A percentile compares a stretch with the other conserved stretches of the same genome.
phyloP scores from a whole-genome alignment of 2,113 vertebrate genomes.

The Bothrops jararaca region DNA sequence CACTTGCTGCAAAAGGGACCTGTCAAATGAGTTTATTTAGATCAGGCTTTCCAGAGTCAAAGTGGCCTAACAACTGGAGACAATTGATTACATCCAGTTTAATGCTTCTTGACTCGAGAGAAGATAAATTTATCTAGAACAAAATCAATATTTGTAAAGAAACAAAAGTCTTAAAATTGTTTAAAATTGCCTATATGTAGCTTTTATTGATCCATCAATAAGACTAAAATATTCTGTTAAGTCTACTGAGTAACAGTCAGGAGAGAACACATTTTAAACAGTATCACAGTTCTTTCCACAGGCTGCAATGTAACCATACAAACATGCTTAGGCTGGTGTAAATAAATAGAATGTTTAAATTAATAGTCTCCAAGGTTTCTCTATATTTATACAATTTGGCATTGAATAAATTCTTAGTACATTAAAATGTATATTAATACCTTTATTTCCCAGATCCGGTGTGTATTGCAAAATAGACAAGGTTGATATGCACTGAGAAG shows the following conservation, averaged over 20 bases:
- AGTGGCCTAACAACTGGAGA: background rate
- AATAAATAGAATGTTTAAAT: background rate
- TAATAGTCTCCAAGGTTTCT: conserved; percentile 7
- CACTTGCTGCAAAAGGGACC: background rate
- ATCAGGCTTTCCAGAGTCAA: background rate
- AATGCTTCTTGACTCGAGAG: background rate
- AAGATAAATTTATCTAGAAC: background rate
- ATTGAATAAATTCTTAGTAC: conserved; percentile 19
- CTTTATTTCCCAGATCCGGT: conserved; percentile 35
- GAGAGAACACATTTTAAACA: conserved; percentile 1
- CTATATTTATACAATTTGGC: background rate
- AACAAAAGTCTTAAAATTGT: background rate
- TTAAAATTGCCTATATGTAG: background rate
- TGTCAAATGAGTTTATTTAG: background rate
- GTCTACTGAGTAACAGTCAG: background rate
- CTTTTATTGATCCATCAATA: conserved; percentile 21
- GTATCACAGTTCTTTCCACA: background rate
- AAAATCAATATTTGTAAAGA: background rate
- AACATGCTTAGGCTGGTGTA: fast-evolving
- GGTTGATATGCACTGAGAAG: background rate
- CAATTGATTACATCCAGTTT: background rate
- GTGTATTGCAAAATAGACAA: background rate
- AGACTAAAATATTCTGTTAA: conserved; percentile 11
- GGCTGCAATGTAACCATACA: background rate
- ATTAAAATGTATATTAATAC: conserved; percentile 24